Base-by-base conservation (phyloP, 2,113 vertebrate species). In the Alligator mississippiensis region DNA sequence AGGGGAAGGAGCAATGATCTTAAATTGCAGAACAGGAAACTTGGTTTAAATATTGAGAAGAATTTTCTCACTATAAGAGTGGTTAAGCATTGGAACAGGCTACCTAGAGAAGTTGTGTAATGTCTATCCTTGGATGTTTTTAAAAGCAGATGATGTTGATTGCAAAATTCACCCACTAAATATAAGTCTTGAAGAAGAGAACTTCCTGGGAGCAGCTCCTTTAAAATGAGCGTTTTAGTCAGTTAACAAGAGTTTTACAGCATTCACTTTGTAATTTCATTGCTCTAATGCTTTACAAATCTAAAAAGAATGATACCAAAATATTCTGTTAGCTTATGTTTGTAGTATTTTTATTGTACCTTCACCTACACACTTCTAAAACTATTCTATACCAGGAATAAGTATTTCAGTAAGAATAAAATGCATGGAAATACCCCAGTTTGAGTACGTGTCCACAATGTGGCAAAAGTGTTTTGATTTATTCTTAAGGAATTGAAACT, bases 401-500 rank as follows among this genome's bases (percentile, higher is more conserved):
- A n/a, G 68, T 90, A 54, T 3, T 77, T 90, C 54, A 68, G 54
- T 76, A 81, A 30, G 66, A 84, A 89, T 54, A 89, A 85, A 90
- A 30, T 76, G 30, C 79, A 85, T 85, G 77, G 77, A 89, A 95
- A 83, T 28, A 83, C 77, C 84, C 54, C 70, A 93, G 68, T 94
- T 76, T 60, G 18, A 63, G 87, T 89, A 74, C 11, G 19, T 89
- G 60, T 72, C 94, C 84, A 54, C 85, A 61, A 93, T 79, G 80
- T 6, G 85, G 15, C 16, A 91, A 54, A 66, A 92, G 57, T 47
- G 54, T 82, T 94, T 95, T 90, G 30, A 68, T 94, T 93, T 95
- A 75, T 79, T 94, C 74, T 89, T 70, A 34, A 70, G 66, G 34
- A 34, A 19, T 9, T 17, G 68, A 70, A 21, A 10, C 30, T 21